phyloP scores from a whole-genome alignment of 2,797 vertebrate genomes.

The Perodicticus potto region DNA sequence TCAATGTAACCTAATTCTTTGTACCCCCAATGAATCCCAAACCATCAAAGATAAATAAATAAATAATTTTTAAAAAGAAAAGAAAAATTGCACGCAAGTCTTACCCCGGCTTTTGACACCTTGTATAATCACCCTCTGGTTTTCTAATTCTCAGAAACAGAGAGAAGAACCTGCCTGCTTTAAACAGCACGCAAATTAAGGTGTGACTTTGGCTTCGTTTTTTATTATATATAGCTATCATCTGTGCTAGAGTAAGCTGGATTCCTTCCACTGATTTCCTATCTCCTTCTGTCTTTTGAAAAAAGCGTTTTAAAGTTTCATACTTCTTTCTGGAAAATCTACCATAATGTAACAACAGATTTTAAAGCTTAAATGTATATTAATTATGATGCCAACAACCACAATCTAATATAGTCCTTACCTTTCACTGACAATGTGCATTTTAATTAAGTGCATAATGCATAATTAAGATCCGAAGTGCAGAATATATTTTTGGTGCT shows the following conservation, averaged over 20 bases:
- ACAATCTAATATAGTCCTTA: conserved; percentile 77
- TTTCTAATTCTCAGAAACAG: conserved; percentile 54
- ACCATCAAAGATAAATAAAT: no score
- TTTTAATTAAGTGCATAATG: conserved; percentile 80
- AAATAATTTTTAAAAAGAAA: no score
- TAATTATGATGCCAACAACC: conserved; percentile 76
- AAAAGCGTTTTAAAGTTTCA: conserved; percentile 72
- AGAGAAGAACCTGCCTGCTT: conserved; percentile 41
- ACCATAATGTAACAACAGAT: conserved; percentile 84
- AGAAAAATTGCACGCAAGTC: background rate
- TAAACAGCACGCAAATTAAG: conserved; percentile 63
- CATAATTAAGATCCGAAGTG: conserved; percentile 77
- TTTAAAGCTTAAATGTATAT: conserved; percentile 80
- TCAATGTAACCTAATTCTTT: no score
- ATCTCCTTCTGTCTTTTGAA: conserved; percentile 80
- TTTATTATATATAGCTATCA: conserved; percentile 66
- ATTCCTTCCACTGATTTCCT: conserved; percentile 80
- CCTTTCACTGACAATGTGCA: conserved; percentile 82
- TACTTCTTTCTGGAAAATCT: conserved; percentile 77
- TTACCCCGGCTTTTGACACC: background rate
- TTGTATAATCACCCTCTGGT: background rate
- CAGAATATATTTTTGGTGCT: conserved; percentile 74
- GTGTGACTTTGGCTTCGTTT: conserved; percentile 71
- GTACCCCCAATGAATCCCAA: no score
- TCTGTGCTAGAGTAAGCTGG: conserved; percentile 76